Percentiles rank a stretch among this genome's conserved stretches.
phyloP scores from a whole-genome alignment of 2,113 vertebrate species.

The Nycticebus coucang region DNA sequence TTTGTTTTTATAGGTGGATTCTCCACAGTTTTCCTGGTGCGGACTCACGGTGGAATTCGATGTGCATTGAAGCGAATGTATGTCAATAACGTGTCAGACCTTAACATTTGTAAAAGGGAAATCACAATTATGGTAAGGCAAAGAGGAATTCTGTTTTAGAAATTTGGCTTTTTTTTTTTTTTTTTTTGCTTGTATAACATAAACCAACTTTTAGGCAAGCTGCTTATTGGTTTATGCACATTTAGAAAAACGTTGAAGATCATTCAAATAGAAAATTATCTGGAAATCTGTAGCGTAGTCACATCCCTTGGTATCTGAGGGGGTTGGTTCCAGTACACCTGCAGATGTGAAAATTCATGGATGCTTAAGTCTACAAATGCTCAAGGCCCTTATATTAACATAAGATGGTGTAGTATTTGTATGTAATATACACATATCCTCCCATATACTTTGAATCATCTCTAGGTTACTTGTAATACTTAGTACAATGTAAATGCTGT shows the following conservation, averaged over 20 bases:
- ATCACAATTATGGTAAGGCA: slow-evolving; percentile 97
- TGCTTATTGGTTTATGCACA: neutral
- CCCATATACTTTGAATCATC: neutral
- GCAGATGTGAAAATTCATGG: neutral
- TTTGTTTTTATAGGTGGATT: slow-evolving; percentile 90
- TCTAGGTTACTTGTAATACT: neutral
- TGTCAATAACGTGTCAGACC: slow-evolving; percentile 94
- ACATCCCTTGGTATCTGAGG: neutral
- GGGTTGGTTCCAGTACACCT: neutral
- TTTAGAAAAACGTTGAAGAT: slow-evolving; percentile 19
- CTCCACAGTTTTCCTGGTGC: slow-evolving; percentile 97
- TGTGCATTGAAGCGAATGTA: slow-evolving; percentile 98
- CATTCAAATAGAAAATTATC: neutral
- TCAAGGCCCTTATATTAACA: neutral
- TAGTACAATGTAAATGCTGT: neutral
- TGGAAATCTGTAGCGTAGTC: neutral
- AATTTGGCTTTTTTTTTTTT: neutral
- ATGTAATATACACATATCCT: neutral
- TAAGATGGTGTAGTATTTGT: neutral
- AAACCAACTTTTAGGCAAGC: slow-evolving; percentile 19
- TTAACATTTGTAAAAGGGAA: slow-evolving; percentile 97
- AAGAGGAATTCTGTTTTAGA: neutral
- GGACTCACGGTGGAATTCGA: slow-evolving; percentile 91
- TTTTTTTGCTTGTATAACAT: neutral
- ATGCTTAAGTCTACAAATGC: too few relatives aligned